Conservation (phyloP, 2,797 vertebrate genomes). For the Rhodeus uyekii region DNA sequence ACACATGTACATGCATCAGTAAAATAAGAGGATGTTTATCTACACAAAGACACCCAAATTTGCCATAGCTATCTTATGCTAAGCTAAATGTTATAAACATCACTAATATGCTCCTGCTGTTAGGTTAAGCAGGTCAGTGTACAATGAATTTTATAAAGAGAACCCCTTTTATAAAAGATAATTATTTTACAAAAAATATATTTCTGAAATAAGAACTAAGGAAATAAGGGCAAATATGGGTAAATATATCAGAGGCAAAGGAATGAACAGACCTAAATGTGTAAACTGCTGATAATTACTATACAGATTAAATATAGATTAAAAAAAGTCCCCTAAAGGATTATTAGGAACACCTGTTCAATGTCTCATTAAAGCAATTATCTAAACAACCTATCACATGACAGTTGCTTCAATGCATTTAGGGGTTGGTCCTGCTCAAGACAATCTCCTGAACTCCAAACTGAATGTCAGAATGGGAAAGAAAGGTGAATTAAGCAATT, state of each 20-base stretch:
- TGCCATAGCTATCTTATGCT: background rate
- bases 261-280: background rate
- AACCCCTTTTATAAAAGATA: no score
- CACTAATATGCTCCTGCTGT: background rate
- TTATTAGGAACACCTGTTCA: no score
- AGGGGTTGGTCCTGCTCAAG: no score
- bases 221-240: background rate
- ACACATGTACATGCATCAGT: background rate
- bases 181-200: no score
- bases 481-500: no score
- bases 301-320: background rate
- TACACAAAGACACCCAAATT: background rate
- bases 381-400: no score
- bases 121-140: background rate
- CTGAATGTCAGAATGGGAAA: no score
- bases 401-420: no score
- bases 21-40: background rate
- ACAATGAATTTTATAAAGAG: background rate
- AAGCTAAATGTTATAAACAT: background rate
- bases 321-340: no score
- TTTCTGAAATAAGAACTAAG: no score
- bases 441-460: no score
- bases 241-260: background rate
- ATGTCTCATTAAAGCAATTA: no score
- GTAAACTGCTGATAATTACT: background rate